phyloP scores from a whole-genome alignment of 2,113 vertebrate genomes.

The Sebastes schlegelii region DNA sequence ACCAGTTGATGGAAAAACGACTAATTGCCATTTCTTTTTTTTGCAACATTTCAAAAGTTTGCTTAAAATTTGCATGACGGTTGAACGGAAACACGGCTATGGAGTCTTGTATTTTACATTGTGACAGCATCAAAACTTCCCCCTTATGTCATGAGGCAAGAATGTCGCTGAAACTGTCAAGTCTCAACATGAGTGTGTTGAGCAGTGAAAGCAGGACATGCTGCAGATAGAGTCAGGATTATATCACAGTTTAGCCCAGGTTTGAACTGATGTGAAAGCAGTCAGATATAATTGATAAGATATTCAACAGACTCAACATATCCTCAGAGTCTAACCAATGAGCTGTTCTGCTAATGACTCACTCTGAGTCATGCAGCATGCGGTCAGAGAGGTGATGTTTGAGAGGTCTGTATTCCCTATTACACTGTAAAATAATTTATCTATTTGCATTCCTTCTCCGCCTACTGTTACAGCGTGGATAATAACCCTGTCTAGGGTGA shows the following conservation, averaged over 20 bases:
- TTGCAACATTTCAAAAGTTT: too few relatives aligned
- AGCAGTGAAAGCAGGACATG: slow-evolving; percentile 9
- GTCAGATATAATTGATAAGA: slow-evolving; percentile 6
- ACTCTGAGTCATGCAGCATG: slow-evolving; percentile 49
- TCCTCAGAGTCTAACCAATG: slow-evolving; percentile 23
- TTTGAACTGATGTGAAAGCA: slow-evolving; percentile 18
- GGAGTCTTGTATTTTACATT: background rate
- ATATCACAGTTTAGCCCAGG: background rate
- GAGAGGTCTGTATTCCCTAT: slow-evolving; percentile 16
- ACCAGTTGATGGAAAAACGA: too few relatives aligned
- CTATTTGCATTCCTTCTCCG: slow-evolving; percentile 39
- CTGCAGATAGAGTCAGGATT: background rate
- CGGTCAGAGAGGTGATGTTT: slow-evolving; percentile 30
- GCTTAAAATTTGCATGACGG: too few relatives aligned
- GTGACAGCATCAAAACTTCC: slow-evolving; percentile 3
- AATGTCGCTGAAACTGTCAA: slow-evolving; percentile 47
- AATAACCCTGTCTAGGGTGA: slow-evolving; percentile 52
- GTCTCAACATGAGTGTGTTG: slow-evolving; percentile 28
- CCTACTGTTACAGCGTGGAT: slow-evolving; percentile 29
- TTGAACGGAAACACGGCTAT: too few relatives aligned
- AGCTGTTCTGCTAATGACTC: slow-evolving; percentile 46
- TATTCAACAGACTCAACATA: slow-evolving; percentile 4
- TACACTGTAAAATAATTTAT: slow-evolving; percentile 33
- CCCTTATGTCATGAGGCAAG: slow-evolving; percentile 32
- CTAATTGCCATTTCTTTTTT: too few relatives aligned